A percentile compares a stretch with the other conserved stretches of the same genome.
Evolutionary conservation across 2,113 vertebrate genomes (phyloP).

Genomic region (Gavialis gangeticus): DNA sequence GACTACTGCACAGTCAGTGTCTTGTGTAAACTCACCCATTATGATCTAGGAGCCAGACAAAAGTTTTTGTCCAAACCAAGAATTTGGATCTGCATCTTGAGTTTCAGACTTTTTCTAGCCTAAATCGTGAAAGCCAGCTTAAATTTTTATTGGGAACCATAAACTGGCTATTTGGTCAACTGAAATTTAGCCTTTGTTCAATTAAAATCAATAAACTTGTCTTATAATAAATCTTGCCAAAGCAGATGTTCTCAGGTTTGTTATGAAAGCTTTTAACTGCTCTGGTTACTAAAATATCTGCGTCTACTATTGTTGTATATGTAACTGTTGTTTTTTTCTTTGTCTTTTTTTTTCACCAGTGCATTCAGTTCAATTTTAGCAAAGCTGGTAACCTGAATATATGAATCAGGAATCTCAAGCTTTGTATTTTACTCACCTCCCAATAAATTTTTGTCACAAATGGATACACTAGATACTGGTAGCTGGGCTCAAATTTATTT

Average conservation of each 20-base stretch:
- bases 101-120: background rate
- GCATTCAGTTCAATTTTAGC: background rate
- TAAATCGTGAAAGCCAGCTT: background rate
- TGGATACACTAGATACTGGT: conserved; percentile 23
- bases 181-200: background rate
- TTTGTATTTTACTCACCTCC: background rate
- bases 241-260: background rate
- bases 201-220: background rate
- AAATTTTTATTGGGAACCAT: background rate
- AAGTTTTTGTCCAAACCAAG: background rate
- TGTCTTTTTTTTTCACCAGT: background rate
- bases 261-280: background rate
- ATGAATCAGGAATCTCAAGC: background rate
- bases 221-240: background rate
- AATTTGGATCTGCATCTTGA: fast-evolving
- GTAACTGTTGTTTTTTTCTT: background rate
- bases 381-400: background rate
- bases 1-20: too few relatives aligned
- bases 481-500: conserved; percentile 10
- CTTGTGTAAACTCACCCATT: background rate
- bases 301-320: background rate
- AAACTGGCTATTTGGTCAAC: background rate
- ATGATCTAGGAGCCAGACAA: background rate
- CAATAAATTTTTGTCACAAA: conserved; percentile 6
- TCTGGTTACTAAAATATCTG: background rate